Base-by-base conservation (phyloP, 2,888 invertebrate species). In the Lysandra bellargus region DNA sequence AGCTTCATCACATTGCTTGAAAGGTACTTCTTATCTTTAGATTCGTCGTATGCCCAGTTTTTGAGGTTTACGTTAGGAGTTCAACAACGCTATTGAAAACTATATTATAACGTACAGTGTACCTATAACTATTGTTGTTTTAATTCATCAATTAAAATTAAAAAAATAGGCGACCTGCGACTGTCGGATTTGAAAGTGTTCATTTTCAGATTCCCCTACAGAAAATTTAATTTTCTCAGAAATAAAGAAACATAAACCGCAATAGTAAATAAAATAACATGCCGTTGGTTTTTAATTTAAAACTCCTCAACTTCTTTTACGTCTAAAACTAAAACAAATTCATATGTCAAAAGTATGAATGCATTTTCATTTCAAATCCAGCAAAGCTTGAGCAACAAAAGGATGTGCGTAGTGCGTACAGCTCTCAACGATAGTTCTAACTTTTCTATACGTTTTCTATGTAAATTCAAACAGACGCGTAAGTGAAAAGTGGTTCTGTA, bases 251-350 rank as follows among this genome's bases (percentile, higher is more conserved):
- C 49, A 49, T 12, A 9, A 49, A 49, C 2, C 49, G 37, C 37
- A 49, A 12, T 9, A 44, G 44, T 49, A 49, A n/a, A 61, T 4
- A 7, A n/a, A 61, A 61, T 7, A 61, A 6, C 23, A 6, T 7
- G 14, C 6, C n/a, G 23, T 64, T 23, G n/a, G n/a, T 64, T 30
- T 64, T 64, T 30, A 23, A 64, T 64, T 64, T 33, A 1, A 17
- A 69, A 33, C 12, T 60, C 9, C 23, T 33, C 30, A 64, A 69
- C 4, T 69, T 69, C 5, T 69, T 69, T 33, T 69, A 69, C 14
- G 33, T 69, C 17, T 69, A 69, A 0, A 69, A 69, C 69, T 37
- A 69, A 69, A 69, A 69, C 69, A 69, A 69, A 69, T 33, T 69
- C 69, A 69, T 69, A 69, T 4, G 14, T 69, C 69, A 69, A 33